phyloP scores from a whole-genome alignment of 1,140 invertebrate genomes.

The Penaeus chinensis region DNA sequence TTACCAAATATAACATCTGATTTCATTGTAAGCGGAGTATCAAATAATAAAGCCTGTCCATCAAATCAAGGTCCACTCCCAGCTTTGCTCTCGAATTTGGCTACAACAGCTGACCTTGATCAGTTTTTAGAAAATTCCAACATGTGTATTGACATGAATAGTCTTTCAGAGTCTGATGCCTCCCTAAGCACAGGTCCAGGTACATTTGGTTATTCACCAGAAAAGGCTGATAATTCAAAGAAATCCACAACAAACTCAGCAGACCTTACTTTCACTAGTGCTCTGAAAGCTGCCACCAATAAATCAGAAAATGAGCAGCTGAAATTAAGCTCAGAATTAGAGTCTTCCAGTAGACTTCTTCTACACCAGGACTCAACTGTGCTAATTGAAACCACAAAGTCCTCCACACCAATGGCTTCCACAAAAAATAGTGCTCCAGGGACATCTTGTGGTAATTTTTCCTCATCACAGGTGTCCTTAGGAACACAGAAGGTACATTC shows the following conservation, averaged over 20 bases:
- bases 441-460: background rate
- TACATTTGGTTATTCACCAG: slow-evolving; percentile 51
- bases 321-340: background rate
- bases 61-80: slow-evolving; percentile 33
- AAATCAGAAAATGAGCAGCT: slow-evolving; percentile 47
- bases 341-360: slow-evolving; percentile 1
- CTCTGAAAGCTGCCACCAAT: slow-evolving; percentile 57
- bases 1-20: slow-evolving; percentile 49
- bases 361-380: slow-evolving; percentile 8
- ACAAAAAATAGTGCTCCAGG: background rate
- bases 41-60: slow-evolving; percentile 36
- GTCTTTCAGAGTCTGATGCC: slow-evolving; percentile 61
- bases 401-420: slow-evolving; percentile 13
- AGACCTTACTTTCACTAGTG: slow-evolving; percentile 61
- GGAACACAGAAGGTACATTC: slow-evolving; percentile 7
- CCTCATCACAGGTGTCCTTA: background rate
- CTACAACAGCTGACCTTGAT: slow-evolving; percentile 54
- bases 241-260: slow-evolving; percentile 39
- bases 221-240: slow-evolving; percentile 49
- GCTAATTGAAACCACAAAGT: slow-evolving; percentile 3
- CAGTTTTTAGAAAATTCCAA: slow-evolving; percentile 63
- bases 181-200: slow-evolving; percentile 51
- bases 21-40: slow-evolving; percentile 39
- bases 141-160: slow-evolving; percentile 63
- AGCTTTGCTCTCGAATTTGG: slow-evolving; percentile 46